Base-by-base conservation (phyloP, 2,888 invertebrate genomes). In the Hyposoter didymator region DNA sequence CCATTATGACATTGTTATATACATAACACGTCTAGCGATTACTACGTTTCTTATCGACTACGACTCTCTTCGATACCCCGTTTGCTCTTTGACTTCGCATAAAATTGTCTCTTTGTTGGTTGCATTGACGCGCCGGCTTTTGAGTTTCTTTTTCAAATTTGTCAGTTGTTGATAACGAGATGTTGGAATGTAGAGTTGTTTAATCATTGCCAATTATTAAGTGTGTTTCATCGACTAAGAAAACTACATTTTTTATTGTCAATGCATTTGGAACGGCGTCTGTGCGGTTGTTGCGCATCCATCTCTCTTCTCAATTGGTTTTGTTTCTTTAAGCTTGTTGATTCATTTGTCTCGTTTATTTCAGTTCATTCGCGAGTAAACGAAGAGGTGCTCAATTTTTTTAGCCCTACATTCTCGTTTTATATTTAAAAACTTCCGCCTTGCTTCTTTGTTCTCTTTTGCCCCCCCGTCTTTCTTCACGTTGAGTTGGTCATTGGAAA, bases 261-360 rank as follows among this genome's bases (percentile, higher is more conserved):
- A 93, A 93, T 93, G 90, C 92, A 93, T 93, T 93, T 93, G 93
- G 93, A 93, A 89, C 89, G 90, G 88, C 90, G 90, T 90, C 90
- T 88, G 89, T 90, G 90, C 88, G 89, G 89, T 89, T 89, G 87
- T 86, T 88, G 84, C 84, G 87, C 82, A 79, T 73, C 81, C 83
- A 22, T 55, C 45, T 52, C 32, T 28, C 49, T 62, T 49, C 49
- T 78, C 55, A 22, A 19, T 78, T 28, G 55, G 39, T 39, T 39
- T 39, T 39, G 35, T 39, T 8, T 39, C 10, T 59, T 55, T 12
- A 28, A 70, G 10, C 39, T 39, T 39, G 39, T 70, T 75, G 76
- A 22, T 49, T 69, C 10, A 66, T 66, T 69, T 66, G 52, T 70
- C 52, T 64, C 66, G 72, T 45, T 72, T 43, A 39, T 28, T 59